Base-by-base conservation (phyloP, 1,140 invertebrate species). In the Drosophila bocqueti region DNA sequence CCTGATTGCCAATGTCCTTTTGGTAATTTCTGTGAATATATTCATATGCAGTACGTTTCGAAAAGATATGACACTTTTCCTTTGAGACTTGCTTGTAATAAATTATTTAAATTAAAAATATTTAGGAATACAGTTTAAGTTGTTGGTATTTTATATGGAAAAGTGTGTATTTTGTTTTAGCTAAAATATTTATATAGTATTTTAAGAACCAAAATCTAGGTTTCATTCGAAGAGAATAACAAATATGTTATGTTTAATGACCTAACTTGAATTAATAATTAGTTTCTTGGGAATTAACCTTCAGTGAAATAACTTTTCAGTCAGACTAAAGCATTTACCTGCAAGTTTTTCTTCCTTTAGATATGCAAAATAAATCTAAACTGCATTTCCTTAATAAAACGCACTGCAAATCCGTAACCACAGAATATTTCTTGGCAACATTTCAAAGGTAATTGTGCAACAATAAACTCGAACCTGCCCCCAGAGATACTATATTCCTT, bases 1-100 rank as follows among this genome's bases (percentile, higher is more conserved):
- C 50, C 57, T 68, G 57, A 77, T 77, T 57, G 75, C 57, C 74
- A 38, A 68, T 61, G 57, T 46, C 38, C 49, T 68, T 57, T 42
- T 61, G 45, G 38, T 38, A 38, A 40, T 45, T 16, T 24, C 38
- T 8, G 42, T 46, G 67, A 67, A 68, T 54, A 34, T 31, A 31
- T 38, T 50, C 34, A 60, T 36, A 11, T 24, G 64, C 36, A 65
- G 60, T 49, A 13, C 45, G 21, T 47, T 49, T 34, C 10, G 9
- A 11, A 40, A 34, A 52, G n/a, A 52, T 52, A 52, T 34, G 1
- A 1, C 10, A 52, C 3, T 31, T 34, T 13, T 13, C 4, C 4
- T 29, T 8, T 13, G 4, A 59, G 13, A 46, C 7, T 21, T 21
- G 8, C 10, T 21, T 6, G 18, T 6, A 21, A 45, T 13, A 26